phyloP scores from a whole-genome alignment of 2,113 vertebrate species.

The Alligator sinensis region DNA sequence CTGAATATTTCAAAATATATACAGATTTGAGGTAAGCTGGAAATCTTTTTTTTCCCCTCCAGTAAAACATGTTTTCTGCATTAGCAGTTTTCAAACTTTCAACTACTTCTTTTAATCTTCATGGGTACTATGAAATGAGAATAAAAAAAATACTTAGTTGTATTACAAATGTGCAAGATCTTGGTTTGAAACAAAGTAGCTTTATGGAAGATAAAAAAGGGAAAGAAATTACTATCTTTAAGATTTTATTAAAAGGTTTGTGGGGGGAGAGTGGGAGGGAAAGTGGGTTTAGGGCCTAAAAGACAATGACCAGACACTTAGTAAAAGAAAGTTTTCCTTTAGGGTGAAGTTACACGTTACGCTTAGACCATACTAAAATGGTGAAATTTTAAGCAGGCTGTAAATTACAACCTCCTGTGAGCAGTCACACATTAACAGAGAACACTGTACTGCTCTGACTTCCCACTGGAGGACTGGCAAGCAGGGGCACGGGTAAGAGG shows the following conservation, averaged over 20 bases:
- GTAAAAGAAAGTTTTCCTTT: too few species aligned
- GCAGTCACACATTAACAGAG: too few species aligned
- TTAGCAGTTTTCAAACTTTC: background rate
- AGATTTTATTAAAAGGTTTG: fast-evolving
- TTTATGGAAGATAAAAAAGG: background rate
- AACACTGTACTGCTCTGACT: too few species aligned
- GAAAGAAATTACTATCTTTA: background rate
- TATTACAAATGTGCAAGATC: background rate
- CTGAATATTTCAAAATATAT: background rate
- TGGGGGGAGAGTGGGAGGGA: too few species aligned
- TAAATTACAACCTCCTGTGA: too few species aligned
- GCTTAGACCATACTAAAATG: too few species aligned
- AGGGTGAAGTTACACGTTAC: too few species aligned
- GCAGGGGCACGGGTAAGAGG: too few species aligned
- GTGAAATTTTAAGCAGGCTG: too few species aligned
- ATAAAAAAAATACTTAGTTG: background rate
- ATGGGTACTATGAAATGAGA: background rate
- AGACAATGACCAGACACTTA: background rate
- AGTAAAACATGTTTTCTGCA: background rate
- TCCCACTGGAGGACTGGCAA: too few species aligned
- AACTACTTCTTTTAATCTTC: background rate
- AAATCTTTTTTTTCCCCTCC: background rate
- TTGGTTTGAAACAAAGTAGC: background rate
- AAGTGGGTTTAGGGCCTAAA: background rate
- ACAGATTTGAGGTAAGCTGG: background rate